Base-by-base conservation (phyloP, 2,113 vertebrate species). In the Ailuropoda melanoleuca region DNA sequence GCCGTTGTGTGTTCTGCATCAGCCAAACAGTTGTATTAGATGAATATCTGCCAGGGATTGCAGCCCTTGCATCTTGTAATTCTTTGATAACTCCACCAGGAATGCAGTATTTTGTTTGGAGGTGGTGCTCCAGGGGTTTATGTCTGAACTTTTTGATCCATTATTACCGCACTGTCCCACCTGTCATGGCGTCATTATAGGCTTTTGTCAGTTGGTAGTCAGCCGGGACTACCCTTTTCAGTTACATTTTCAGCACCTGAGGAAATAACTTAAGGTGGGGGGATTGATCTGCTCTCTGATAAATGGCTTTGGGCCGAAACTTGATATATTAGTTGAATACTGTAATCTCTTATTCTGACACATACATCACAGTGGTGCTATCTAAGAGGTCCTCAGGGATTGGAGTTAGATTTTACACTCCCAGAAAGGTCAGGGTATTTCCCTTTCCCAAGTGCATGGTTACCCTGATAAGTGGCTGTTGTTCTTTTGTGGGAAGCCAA, bases 401-500 rank as follows among this genome's bases (percentile, higher is more conserved):
- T 89, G 58, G 43, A 74, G n/a, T 81, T 85, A 75, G 74, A 46
- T 77, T 92, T 77, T 83, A 53, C 95, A 82, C 43, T 74, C 26
- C 58, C 23, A 8, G 24, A 81, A 86, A 89, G 31, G 10, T 88
- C 5, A 34, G 64, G 26, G 23, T 43, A 46, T 68, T 92, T 88
- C n/a, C 66, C 34, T 64, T 75, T 92, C 13, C 24, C 70, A 74
- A 4, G 23, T 92, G 6, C 26, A 3, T 93, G 48, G 48, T 56
- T 90, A 72, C 39, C 17, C 11, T 88, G 46, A 15, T 85, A 88
- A 93, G 78, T 96, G 39, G 75, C 81, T 53, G 26, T 92, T 93
- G 70, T 29, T 96, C 60, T 83, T 75, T 72, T 83, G 31, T 89
- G 93, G 48, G 86, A 90, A 91, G 46, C 39, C 82, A 91, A 31